Conservation (phyloP, 2,113 vertebrate species). For the Edolisoma coerulescens region DNA sequence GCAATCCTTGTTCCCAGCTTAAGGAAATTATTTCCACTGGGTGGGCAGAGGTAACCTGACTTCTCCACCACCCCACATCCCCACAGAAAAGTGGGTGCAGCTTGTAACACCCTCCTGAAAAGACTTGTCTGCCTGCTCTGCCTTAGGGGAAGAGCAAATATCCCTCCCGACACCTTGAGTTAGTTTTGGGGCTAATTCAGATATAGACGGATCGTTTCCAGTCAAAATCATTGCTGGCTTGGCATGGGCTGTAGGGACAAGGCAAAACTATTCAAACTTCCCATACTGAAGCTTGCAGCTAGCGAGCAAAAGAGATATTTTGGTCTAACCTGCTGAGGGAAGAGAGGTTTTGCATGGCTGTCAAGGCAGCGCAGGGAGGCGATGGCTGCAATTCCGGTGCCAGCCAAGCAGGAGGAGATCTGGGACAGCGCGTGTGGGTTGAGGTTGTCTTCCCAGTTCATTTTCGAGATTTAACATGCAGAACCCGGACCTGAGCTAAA, state of each 20-base stretch:
- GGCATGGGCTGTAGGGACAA: background rate
- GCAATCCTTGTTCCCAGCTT: background rate
- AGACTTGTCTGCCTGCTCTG: background rate
- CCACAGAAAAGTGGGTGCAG: background rate
- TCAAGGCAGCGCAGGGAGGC: background rate
- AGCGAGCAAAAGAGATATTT: background rate
- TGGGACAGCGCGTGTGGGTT: background rate
- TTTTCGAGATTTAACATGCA: background rate
- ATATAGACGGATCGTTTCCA: fast-evolving
- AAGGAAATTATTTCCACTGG: background rate
- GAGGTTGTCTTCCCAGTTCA: background rate
- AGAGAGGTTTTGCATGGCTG: background rate
- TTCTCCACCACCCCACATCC: background rate
- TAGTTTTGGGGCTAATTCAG: background rate
- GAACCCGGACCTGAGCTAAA: background rate
- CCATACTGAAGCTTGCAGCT: background rate
- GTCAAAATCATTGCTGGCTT: background rate
- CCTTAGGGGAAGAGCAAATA: background rate
- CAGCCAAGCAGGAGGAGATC: background rate
- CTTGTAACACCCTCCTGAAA: background rate
- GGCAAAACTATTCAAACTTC: background rate
- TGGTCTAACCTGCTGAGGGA: background rate
- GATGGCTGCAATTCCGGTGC: background rate
- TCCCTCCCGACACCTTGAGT: background rate
- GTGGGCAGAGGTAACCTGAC: background rate